Evolutionary conservation across 2,888 invertebrate genomes (phyloP), one percentile per base, ranked within the genome.

Genomic region (Thyatira batis): DNA sequence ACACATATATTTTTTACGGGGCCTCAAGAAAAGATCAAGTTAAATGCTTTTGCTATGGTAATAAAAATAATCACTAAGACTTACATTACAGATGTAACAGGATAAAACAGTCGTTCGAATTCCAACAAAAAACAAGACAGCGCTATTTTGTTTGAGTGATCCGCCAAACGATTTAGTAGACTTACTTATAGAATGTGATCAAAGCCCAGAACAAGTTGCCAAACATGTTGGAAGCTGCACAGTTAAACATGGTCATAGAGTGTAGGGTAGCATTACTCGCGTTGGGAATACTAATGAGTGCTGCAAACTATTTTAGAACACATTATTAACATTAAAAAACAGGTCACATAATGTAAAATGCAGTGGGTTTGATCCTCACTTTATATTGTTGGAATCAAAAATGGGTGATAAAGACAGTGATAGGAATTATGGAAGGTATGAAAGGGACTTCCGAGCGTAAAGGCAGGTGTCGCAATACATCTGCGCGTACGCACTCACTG

Each of bases 401-500:
- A 81, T 84, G 76, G 71, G 74, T 67, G 77, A 85, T 65, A 67
- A 78, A 77, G 83, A 87, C 55, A 57, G 61, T 54, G 50, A 70
- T 84, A 80, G 59, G 53, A 59, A 58, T 70, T 56, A 49, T 23
- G 50, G 50, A 55, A 57, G 44, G 87, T 71, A 69, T 65, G 79
- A 88, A 65, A 68, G 82, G 78, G 88, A 87, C 63, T 67, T 72
- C 61, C 60, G 69, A 69, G 61, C 72, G 69, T 84, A 72, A 79
- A 75, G 84, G 88, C 90, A 91, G 91, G 91, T 91, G 91, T 89
- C 82, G 67, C 76, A 70, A 77, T 78, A 89, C 91, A 92, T 90
- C 91, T 92, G 91, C 91, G 89, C 82, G 72, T 80, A 77, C 80
- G 81, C 79, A 80, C 74, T 84, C 83, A 77, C 79, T 80, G 84